These are phyloP conservation scores for Rhineura floridana DNA, from an alignment of 2,113 vertebrate genomes.

Conservation along the genomic window DNA sequence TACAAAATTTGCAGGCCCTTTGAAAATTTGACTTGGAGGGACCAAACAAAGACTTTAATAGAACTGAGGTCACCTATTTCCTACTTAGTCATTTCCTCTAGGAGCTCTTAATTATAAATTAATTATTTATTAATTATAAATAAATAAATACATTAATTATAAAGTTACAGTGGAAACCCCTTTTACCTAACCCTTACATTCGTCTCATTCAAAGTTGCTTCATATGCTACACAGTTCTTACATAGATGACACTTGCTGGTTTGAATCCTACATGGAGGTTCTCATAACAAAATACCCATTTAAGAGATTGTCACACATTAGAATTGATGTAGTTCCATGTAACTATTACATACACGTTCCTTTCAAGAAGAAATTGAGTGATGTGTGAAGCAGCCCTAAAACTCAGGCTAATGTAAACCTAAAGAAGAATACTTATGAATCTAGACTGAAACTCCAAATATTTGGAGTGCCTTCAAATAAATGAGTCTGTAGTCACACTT, in stretches of 20 bases:
- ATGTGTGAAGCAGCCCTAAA: not conserved
- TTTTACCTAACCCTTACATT: not conserved
- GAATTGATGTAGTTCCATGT: not conserved
- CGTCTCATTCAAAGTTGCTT: not conserved
- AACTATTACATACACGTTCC: not conserved
- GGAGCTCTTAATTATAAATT: not conserved
- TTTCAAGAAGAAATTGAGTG: not conserved
- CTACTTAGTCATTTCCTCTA: not conserved
- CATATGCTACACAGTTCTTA: not conserved
- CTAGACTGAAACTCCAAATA: not conserved
- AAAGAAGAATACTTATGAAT: not conserved
- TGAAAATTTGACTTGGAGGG: conserved; percentile 1
- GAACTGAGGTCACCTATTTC: not conserved
- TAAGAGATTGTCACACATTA: not conserved
- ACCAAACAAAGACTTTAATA: conserved; percentile 4
- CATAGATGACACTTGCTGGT: not conserved
- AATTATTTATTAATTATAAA: no score
- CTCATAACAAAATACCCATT: not conserved
- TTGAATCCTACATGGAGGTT: not conserved
- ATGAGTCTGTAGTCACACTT: not conserved
- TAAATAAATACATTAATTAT: no score
- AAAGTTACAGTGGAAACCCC: not conserved
- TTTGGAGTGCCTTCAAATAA: not conserved
- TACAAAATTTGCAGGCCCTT: not conserved
- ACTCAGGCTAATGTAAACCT: not conserved